Evolutionary conservation across 2,888 invertebrate species (phyloP).

Genomic region (Phaonia tiefii): DNA sequence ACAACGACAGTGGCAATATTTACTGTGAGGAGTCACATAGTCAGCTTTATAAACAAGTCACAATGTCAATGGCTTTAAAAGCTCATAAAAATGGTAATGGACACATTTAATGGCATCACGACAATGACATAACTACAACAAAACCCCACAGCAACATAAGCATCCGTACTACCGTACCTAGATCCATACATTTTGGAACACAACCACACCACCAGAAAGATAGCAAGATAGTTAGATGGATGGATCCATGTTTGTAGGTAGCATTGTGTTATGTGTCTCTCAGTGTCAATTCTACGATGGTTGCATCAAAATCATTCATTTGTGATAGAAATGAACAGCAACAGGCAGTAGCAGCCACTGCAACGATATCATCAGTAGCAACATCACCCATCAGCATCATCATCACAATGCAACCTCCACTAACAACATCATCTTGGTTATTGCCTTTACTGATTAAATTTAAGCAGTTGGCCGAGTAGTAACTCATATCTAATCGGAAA

Average conservation of each 20-base stretch:
- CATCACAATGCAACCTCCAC: too few relatives aligned
- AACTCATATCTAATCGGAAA: too few relatives aligned
- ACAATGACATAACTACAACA: conserved; percentile 68
- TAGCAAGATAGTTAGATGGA: too few relatives aligned
- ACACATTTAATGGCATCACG: conserved; percentile 69
- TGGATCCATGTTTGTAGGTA: too few relatives aligned
- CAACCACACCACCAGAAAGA: background rate
- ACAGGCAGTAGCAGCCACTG: background rate
- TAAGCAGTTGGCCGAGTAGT: too few relatives aligned
- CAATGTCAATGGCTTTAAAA: conserved; percentile 67
- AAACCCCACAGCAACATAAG: conserved; percentile 17
- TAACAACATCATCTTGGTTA: too few relatives aligned
- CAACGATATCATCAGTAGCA: too few relatives aligned
- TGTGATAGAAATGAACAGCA: background rate
- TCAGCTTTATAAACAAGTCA: conserved; percentile 66
- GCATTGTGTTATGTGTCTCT: too few relatives aligned
- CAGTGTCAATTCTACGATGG: background rate
- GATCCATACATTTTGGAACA: background rate
- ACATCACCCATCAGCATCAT: too few relatives aligned
- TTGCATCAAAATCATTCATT: conserved; percentile 18
- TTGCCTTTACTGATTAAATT: too few relatives aligned
- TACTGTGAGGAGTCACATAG: conserved; percentile 12
- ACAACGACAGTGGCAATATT: conserved; percentile 35
- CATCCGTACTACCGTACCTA: conserved; percentile 35
- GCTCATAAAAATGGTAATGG: conserved; percentile 68